Evolutionary conservation across 2,797 vertebrate species (phyloP).

Genomic region (Myripristis jacobus): DNA sequence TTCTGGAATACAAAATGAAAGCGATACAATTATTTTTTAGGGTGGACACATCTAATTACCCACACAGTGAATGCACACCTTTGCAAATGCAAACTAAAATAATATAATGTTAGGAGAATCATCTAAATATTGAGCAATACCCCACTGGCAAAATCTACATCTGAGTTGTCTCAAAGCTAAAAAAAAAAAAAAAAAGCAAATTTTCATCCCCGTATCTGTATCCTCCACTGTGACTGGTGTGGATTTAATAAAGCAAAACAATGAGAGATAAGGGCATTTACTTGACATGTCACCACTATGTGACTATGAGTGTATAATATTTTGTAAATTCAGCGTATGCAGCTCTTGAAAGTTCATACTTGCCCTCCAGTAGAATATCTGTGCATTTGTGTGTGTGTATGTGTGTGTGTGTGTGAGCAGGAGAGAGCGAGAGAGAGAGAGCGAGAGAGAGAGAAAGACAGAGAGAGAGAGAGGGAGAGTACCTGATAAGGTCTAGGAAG

Average conservation of each 20-base stretch:
- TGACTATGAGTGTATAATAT: no score
- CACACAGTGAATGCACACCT: neutral
- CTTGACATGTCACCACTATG: no score
- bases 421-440: no score
- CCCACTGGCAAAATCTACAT: neutral
- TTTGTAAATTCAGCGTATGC: no score
- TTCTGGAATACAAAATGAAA: conserved; percentile 83
- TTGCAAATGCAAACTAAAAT: neutral
- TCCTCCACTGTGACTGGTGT: no score
- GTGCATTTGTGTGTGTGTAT: neutral
- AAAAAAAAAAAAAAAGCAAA: no score
- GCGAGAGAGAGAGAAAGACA: no score
- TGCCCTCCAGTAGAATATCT: neutral
- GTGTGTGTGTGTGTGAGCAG: neutral
- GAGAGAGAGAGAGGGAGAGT: conserved; percentile 34
- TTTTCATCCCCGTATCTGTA: no score
- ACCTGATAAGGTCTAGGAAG: conserved; percentile 98
- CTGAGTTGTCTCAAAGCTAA: neutral
- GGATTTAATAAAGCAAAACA: no score
- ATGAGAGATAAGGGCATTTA: no score
- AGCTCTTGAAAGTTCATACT: no score
- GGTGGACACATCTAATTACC: neutral
- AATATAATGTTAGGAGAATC: neutral
- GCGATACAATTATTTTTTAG: conserved; percentile 5
- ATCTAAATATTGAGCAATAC: neutral